Conservation (phyloP, 2,797 vertebrate species). For the Poeciliopsis turneri region DNA sequence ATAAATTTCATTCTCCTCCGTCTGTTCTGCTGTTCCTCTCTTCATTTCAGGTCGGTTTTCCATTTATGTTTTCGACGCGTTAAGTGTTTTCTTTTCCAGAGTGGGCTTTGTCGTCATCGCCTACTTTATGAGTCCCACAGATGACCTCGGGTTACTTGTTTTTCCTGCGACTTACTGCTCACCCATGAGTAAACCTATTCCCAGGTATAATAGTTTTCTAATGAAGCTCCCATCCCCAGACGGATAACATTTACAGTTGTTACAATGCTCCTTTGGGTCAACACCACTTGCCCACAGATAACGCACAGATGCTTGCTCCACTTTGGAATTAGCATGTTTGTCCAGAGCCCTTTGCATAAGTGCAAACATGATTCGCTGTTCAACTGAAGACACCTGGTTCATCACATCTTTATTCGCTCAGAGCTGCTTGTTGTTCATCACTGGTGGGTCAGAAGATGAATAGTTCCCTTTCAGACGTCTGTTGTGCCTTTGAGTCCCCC, state of each 20-base stretch:
- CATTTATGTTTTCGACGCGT: neutral
- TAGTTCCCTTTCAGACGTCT: conserved; percentile 24
- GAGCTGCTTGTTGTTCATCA: conserved; percentile 2
- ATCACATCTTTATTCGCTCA: conserved; percentile 34
- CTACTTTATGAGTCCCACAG: conserved; percentile 13
- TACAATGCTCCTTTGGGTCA: conserved; percentile 63
- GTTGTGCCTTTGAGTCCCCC: conserved; percentile 78
- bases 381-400: conserved; percentile 18
- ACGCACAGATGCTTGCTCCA: conserved; percentile 44
- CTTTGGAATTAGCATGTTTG: conserved; percentile 49
- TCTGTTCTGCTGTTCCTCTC: conserved; percentile 47
- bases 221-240: conserved; percentile 55
- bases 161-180: conserved; percentile 39
- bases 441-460: conserved; percentile 57
- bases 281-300: conserved; percentile 51
- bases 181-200: conserved; percentile 50
- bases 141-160: conserved; percentile 59
- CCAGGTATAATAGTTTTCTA: conserved; percentile 69
- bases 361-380: conserved; percentile 45
- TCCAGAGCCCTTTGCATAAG: conserved; percentile 54
- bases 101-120: neutral
- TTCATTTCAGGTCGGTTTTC: conserved; percentile 32
- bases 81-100: conserved; percentile 21
- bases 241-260: conserved; percentile 56
- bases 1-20: conserved; percentile 87